phyloP scores from a whole-genome alignment of 2,888 invertebrate species.

The Orthosia gracilis region DNA sequence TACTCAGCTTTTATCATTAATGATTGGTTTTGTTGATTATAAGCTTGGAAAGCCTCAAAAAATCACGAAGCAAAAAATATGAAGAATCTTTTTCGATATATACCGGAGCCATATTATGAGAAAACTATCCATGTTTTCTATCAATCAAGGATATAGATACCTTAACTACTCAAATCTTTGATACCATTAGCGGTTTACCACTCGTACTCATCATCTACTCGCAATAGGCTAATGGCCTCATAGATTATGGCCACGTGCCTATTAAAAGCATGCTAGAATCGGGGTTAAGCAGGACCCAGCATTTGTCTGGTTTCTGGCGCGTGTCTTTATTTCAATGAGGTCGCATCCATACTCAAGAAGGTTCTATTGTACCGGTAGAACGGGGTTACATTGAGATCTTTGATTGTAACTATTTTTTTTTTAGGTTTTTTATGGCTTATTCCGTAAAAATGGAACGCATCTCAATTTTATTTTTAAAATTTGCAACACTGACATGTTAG shows the following conservation, averaged over 20 bases:
- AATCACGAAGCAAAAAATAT: neutral
- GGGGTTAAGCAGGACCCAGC: neutral
- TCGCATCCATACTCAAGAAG: neutral
- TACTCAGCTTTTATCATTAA: neutral
- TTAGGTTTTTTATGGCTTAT: too few relatives aligned
- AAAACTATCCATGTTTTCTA: neutral
- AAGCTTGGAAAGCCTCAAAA: neutral
- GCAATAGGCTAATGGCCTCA: constrained; percentile 34
- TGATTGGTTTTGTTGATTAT: too few relatives aligned
- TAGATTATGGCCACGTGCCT: constrained; percentile 43
- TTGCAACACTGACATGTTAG: too few relatives aligned
- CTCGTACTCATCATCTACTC: constrained; percentile 25
- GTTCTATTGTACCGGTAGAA: too few relatives aligned
- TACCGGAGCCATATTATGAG: neutral
- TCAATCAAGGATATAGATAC: constrained; percentile 23
- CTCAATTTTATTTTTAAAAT: too few relatives aligned
- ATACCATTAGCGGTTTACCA: constrained; percentile 31
- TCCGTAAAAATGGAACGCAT: too few relatives aligned
- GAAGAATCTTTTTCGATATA: neutral
- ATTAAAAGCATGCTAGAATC: neutral
- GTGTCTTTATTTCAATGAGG: neutral
- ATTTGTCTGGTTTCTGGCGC: neutral
- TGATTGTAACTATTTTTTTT: too few relatives aligned
- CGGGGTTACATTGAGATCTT: too few relatives aligned
- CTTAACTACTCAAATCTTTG: constrained; percentile 18